Evolutionary conservation across 2,888 invertebrate species (phyloP).

Genomic region (Dryococelus australis): DNA sequence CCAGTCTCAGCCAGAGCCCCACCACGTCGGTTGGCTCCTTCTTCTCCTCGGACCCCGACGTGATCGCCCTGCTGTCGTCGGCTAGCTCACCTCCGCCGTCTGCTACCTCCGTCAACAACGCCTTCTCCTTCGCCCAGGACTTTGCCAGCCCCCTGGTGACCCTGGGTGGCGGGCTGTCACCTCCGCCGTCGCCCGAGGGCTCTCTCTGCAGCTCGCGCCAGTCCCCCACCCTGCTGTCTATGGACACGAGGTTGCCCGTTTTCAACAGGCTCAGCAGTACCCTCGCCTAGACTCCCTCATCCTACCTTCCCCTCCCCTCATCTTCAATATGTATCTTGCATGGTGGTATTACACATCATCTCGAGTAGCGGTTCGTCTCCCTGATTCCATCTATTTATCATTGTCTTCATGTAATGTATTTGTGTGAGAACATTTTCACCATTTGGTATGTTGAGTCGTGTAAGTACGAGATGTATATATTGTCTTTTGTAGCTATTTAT

Average conservation of each 20-base stretch:
- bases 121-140: slow-evolving; percentile 55
- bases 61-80: slow-evolving; percentile 53
- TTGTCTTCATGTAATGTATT: neutral
- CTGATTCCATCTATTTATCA: neutral
- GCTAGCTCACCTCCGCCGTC: slow-evolving; percentile 39
- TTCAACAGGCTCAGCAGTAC: slow-evolving; percentile 75
- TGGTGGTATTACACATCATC: too few species aligned
- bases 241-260: slow-evolving; percentile 71
- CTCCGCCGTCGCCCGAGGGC: slow-evolving; percentile 51
- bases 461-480: slow-evolving; percentile 30
- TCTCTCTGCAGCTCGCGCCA: slow-evolving; percentile 46
- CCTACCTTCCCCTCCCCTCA: neutral
- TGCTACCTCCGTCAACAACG: slow-evolving; percentile 51
- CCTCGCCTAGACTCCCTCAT: slow-evolving; percentile 47
- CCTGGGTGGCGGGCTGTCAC: slow-evolving; percentile 22
- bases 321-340: neutral
- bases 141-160: slow-evolving; percentile 38
- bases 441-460: slow-evolving; percentile 27
- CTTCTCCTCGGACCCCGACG: slow-evolving; percentile 64
- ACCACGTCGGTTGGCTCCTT: slow-evolving; percentile 68
- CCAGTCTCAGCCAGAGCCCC: slow-evolving; percentile 70
- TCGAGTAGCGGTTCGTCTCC: neutral
- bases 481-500: slow-evolving; percentile 35
- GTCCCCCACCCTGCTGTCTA: slow-evolving; percentile 41
- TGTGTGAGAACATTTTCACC: neutral